phyloP scores from a whole-genome alignment of 2,797 vertebrate species.

The Oreochromis mossambicus region DNA sequence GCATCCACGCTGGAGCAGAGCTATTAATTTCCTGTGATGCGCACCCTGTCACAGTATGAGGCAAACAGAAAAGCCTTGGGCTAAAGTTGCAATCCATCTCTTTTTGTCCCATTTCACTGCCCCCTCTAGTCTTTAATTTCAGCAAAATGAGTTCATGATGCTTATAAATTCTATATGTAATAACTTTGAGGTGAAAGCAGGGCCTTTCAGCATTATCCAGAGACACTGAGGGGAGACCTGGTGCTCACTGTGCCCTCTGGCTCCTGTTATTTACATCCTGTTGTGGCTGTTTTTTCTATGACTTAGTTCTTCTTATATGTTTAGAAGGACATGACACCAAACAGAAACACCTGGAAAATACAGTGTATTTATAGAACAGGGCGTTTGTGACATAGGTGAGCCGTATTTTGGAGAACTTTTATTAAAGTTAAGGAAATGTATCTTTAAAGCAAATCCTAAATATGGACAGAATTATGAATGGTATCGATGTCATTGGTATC shows the following conservation, averaged over 20 bases:
- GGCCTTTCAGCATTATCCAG: not conserved
- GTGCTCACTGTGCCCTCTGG: not conserved
- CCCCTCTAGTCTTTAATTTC: conserved; percentile 32
- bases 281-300: not conserved
- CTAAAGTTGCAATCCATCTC: conserved; percentile 15
- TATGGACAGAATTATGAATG: not conserved
- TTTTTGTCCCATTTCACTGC: conserved; percentile 16
- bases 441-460: not conserved
- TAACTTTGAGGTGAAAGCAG: not conserved
- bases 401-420: not conserved
- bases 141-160: conserved; percentile 23
- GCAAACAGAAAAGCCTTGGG: conserved; percentile 25
- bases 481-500: not conserved
- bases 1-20: conserved; percentile 9
- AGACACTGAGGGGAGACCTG: not conserved
- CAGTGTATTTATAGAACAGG: not conserved
- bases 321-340: not conserved
- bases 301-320: not conserved
- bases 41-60: conserved; percentile 38
- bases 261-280: conserved; percentile 25
- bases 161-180: not conserved
- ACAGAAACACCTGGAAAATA: not conserved
- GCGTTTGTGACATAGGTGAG: not conserved
- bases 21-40: conserved; percentile 24
- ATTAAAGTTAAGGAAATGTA: not conserved